Evolutionary conservation across 2,797 vertebrate species (phyloP), one percentile per base, ranked within the genome.

Genomic region (Vespertilio murinus): DNA sequence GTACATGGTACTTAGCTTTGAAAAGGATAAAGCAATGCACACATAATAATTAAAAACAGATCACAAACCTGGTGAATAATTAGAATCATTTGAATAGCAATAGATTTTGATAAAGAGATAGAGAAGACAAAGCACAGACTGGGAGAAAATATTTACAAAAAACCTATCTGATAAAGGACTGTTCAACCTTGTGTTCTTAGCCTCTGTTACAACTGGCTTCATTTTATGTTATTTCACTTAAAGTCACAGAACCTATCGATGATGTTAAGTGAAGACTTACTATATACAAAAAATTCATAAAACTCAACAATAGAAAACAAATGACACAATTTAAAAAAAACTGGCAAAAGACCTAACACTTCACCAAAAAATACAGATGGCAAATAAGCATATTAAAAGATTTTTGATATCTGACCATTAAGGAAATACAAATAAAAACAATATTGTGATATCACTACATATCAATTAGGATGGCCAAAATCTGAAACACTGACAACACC

Each of bases 101-200:
- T 0, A 23, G 38, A 82, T 83, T 88, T 88, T n/a, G 20, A 38
- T 47, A 38, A 78, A 94, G 77, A 78, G 30, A 86, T 90, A 1
- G 13, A 93, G 20, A 87, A 84, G 69, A 80, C 3, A 73, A 81
- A 49, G 35, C 23, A 84, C 2, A 70, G 35, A 67, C 25, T 61
- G 25, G 33, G 23, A 90, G 78, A 84, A 94, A 74, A 87, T 33
- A 90, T 38, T 35, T 92, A 49, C 18, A 87, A 65, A 83, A 92
- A 73, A 83, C 5, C 14, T 33, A 91, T 14, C 81, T 84, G 65
- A 84, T 65, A 91, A 70, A 73, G 30, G 59, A 89, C 20, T 91
- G 61, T 23, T 82, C 20, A 47, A 82, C 22, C 61, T 49, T 47
- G 61, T 49, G 59, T 82, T 65, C 79, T 64, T 25, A 49, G 61